These are phyloP conservation scores for Megamerina dolium DNA, from an alignment of 2,888 invertebrate genomes.

Conservation along the genomic window DNA sequence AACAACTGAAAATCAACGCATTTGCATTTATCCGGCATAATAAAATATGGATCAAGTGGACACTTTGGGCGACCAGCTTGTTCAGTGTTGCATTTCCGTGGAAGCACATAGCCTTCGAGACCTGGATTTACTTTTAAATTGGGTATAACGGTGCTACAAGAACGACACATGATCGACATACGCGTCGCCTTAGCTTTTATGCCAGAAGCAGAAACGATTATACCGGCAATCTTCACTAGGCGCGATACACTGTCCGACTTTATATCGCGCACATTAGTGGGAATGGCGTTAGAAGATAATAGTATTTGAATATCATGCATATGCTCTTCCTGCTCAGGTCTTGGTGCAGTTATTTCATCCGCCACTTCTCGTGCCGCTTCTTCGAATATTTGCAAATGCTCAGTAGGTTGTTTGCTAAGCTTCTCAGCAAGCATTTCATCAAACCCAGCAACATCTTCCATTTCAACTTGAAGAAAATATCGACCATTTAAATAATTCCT, in stretches of 20 bases:
- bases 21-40: conserved; percentile 94
- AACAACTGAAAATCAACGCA: conserved; percentile 97
- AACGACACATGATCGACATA: conserved; percentile 92
- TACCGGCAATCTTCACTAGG: conserved; percentile 91
- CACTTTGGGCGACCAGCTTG: conserved; percentile 90
- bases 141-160: conserved; percentile 82
- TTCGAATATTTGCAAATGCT: conserved; percentile 90
- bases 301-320: conserved; percentile 91
- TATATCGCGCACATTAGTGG: conserved; percentile 74
- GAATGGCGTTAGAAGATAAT: conserved; percentile 75
- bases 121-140: conserved; percentile 91
- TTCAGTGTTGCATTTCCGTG: conserved; percentile 91
- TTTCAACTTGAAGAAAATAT: conserved; percentile 84
- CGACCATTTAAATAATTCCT: conserved; percentile 85
- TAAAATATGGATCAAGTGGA: conserved; percentile 95
- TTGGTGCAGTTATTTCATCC: conserved; percentile 91
- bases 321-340: conserved; percentile 83
- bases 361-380: conserved; percentile 95
- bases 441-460: conserved; percentile 91
- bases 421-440: conserved; percentile 91
- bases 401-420: conserved; percentile 84
- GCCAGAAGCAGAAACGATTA: conserved; percentile 88
- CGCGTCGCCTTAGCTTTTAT: conserved; percentile 93
- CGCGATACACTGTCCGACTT: conserved; percentile 92
- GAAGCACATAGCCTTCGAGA: conserved; percentile 91